These are phyloP conservation scores for Brachypalpus laphriformis DNA, from an alignment of 2,888 invertebrate species.

Conservation along the genomic window DNA sequence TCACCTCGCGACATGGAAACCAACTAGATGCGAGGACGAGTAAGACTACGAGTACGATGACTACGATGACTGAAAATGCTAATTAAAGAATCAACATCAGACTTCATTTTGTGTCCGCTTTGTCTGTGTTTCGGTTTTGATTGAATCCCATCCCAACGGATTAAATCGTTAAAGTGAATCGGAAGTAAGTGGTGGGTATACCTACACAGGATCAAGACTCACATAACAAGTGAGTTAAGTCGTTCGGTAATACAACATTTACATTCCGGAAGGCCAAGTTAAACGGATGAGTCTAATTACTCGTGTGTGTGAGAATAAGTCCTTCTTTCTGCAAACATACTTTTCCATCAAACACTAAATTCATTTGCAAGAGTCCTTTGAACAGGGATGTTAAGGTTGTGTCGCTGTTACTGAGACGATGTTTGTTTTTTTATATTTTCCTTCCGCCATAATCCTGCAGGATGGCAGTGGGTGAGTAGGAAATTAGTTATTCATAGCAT, in stretches of 20 bases:
- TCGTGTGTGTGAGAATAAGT: neutral
- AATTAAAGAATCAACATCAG: slow-evolving; percentile 36
- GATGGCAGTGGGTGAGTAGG: neutral
- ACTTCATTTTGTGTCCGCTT: neutral
- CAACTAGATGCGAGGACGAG: neutral
- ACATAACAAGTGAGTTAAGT: neutral
- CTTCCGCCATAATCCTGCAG: neutral
- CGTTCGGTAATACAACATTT: neutral
- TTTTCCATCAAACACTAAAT: neutral
- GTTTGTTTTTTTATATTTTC: neutral
- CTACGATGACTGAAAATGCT: slow-evolving; percentile 14
- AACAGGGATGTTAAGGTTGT: neutral
- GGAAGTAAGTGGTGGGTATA: neutral
- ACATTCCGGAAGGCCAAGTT: slow-evolving; percentile 4
- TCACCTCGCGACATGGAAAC: neutral
- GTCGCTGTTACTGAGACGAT: neutral
- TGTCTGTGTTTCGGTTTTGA: neutral
- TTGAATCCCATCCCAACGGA: slow-evolving; percentile 7
- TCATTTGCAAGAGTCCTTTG: slow-evolving; percentile 9
- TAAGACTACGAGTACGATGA: neutral
- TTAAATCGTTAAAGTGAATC: slow-evolving; percentile 9
- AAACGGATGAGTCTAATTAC: slow-evolving; percentile 29
- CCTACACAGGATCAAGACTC: neutral
- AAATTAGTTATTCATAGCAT: neutral
- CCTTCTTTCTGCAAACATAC: neutral